These are phyloP conservation scores for Watersipora subatra DNA, from an alignment of 1,140 invertebrate genomes.

Conservation along the genomic window DNA sequence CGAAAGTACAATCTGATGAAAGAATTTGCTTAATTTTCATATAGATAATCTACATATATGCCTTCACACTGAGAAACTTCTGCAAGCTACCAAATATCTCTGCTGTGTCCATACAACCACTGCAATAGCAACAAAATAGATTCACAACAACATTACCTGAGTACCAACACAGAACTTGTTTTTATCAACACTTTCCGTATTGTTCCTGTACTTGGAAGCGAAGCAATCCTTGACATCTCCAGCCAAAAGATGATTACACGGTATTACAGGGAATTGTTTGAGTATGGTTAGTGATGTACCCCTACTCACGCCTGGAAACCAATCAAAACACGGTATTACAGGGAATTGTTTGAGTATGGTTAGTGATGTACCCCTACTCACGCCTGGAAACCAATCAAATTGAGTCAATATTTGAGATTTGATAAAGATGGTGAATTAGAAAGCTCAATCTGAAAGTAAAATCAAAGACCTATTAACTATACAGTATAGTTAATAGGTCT, in stretches of 20 bases:
- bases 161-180: background rate
- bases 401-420: background rate
- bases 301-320: background rate
- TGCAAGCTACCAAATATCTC: too few species aligned
- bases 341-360: background rate
- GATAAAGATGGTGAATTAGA: background rate
- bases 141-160: too few species aligned
- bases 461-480: too few species aligned
- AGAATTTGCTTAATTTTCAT: too few species aligned
- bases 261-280: background rate
- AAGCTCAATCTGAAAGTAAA: too few species aligned
- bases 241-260: background rate
- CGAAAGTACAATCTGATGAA: too few species aligned
- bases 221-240: background rate
- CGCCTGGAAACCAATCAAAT: too few species aligned
- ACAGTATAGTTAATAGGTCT: too few species aligned
- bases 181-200: background rate
- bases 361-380: background rate
- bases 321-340: background rate
- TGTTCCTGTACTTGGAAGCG: background rate
- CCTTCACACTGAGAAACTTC: too few species aligned
- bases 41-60: too few species aligned
- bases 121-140: too few species aligned
- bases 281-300: background rate
- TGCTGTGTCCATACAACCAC: too few species aligned